Conservation (phyloP, 2,797 vertebrate genomes). For the Vespertilio murinus region DNA sequence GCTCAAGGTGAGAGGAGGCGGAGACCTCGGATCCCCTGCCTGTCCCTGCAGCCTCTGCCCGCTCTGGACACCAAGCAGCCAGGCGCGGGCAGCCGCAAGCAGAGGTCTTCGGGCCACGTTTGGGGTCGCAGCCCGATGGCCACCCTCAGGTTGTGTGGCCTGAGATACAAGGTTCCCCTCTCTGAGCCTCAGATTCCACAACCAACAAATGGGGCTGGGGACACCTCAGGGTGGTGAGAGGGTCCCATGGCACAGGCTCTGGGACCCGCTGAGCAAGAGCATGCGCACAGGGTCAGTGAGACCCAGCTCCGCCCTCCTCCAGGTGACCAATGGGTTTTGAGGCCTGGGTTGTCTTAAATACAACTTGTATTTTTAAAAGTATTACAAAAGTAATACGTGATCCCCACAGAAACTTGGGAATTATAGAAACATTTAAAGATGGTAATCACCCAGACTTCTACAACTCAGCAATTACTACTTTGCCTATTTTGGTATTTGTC, state of each 20-base stretch:
- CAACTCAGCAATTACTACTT: not conserved
- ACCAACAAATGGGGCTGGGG: not conserved
- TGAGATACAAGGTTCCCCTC: not conserved
- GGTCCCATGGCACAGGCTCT: not conserved
- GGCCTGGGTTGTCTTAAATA: not conserved
- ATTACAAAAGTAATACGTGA: not conserved
- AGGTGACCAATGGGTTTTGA: not conserved
- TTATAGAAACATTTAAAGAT: not conserved
- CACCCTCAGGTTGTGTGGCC: not conserved
- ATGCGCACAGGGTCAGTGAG: not conserved
- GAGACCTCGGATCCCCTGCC: accelerated
- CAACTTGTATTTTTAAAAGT: not conserved
- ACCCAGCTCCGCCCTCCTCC: not conserved
- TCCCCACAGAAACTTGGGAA: not conserved
- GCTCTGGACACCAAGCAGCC: not conserved
- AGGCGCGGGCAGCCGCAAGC: accelerated
- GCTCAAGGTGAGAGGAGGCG: constrained; percentile 57
- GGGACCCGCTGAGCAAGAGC: not conserved
- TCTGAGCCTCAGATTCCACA: not conserved
- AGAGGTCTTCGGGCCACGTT: not conserved
- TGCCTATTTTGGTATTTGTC: not conserved
- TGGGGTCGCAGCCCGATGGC: not conserved
- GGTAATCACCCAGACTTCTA: not conserved
- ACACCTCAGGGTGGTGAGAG: not conserved
- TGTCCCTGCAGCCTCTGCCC: not conserved